Base-by-base conservation (phyloP, 2,797 vertebrate genomes). In the Lophura swinhoii region DNA sequence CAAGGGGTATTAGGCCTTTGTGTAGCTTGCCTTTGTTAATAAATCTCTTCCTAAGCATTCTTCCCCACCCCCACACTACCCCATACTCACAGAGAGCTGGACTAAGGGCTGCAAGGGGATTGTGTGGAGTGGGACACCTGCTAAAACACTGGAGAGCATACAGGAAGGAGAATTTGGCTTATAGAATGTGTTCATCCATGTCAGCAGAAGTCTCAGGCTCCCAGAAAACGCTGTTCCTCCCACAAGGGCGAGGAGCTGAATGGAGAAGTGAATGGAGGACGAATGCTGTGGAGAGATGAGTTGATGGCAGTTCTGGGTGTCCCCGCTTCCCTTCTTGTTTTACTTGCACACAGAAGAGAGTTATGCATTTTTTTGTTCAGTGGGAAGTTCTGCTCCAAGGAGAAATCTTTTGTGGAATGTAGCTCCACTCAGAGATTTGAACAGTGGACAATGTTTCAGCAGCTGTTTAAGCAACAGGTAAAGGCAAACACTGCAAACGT, bases 71-170 rank as follows among this genome's bases (percentile, higher is more conserved):
- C 17, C 10, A 18, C 53, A 55, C 53, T 55, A 31, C 29, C 29
- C 53, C 51, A 53, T 28, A 53, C 13, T 14, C 69, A 64, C 4
- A 18, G 8, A 2, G 5, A 28, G 14, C 20, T 74, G 21, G 22
- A 37, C 6, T 37, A 24, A 37, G 7, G 2, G 26, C 22, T 74
- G 6, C 24, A 70, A 46, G 7, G 41, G 29, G 10, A 28, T 21
- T 22, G 26, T 21, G 48, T 39, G 17, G 26, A 69, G 31, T 8
- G 29, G 1, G 2, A 10, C 8, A 64, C 22, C 18, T 2, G 2
- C 29, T 8, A 29, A 41, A 81, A 21, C 3, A 18, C n/a, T 6
- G 4, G 2, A 4, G 4, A 2, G 4, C 7, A 10, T 35, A 66
- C 33, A 79, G 64, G 71, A 51, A 41, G 10, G 4, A 79, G 16